Evolutionary conservation across 2,888 invertebrate species (phyloP).

Genomic region (Tipula confusa): DNA sequence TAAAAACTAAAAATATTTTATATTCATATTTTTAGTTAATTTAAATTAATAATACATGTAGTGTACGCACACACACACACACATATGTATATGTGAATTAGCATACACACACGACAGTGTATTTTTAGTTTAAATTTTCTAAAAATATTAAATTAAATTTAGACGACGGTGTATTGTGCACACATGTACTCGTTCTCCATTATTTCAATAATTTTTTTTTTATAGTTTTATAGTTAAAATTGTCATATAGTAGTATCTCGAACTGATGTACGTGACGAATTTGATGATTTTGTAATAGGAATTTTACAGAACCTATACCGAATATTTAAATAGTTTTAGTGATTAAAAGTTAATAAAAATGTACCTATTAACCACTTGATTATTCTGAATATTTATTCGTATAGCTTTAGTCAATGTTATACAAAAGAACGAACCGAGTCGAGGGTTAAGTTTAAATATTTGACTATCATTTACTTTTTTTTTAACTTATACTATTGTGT

Average conservation of each 20-base stretch:
- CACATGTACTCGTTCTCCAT: neutral
- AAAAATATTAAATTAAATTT: conserved; percentile 12
- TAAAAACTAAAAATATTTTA: neutral
- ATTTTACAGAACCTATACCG: neutral
- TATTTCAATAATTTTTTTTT: neutral
- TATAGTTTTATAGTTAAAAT: neutral
- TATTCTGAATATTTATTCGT: neutral
- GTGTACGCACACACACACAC: neutral
- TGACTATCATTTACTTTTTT: neutral
- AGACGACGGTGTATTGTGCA: neutral
- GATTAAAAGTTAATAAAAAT: neutral
- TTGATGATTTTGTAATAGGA: neutral
- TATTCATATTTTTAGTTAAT: neutral
- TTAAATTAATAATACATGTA: neutral
- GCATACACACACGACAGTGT: neutral
- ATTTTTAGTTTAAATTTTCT: neutral
- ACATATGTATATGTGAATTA: neutral
- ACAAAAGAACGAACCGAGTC: neutral
- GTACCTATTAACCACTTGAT: neutral
- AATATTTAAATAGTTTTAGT: neutral
- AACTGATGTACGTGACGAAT: neutral
- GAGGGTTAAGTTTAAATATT: conserved; percentile 20
- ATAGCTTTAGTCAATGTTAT: neutral
- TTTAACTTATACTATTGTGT: neutral
- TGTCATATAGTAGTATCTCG: neutral